phyloP scores from a whole-genome alignment of 2,113 vertebrate genomes.

The Sprattus sprattus region DNA sequence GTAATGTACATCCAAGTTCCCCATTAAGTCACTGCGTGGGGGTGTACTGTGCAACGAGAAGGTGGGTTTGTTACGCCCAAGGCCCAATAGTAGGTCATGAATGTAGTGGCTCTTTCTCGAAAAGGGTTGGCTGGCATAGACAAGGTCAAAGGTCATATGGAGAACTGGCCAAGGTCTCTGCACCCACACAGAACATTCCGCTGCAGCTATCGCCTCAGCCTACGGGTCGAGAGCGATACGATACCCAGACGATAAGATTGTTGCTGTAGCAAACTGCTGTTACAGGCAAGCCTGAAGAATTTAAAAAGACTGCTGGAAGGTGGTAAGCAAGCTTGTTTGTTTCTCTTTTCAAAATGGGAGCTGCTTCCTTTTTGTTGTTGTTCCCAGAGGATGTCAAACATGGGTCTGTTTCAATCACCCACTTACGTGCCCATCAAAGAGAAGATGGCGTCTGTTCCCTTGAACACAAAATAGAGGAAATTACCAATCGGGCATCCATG shows the following conservation, averaged over 20 bases:
- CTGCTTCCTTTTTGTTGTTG: neutral
- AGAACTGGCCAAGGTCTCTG: conserved; percentile 6
- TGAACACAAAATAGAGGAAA: neutral
- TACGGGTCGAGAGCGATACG: neutral
- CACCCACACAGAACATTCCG: neutral
- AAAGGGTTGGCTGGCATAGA: neutral
- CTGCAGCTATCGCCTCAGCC: neutral
- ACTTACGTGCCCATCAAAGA: neutral
- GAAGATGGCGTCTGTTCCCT: neutral
- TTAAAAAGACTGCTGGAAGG: neutral
- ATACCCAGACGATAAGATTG: neutral
- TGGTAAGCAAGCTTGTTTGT: neutral
- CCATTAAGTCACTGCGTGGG: neutral
- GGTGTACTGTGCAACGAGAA: neutral
- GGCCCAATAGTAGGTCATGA: neutral
- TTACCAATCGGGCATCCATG: too few relatives aligned
- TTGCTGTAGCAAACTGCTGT: neutral
- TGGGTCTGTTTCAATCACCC: neutral
- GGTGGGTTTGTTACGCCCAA: neutral
- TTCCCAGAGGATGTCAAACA: neutral
- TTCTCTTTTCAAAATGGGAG: neutral
- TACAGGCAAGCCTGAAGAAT: neutral
- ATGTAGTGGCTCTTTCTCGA: neutral
- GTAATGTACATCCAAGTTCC: neutral
- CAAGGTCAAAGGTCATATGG: conserved; percentile 17